phyloP scores from a whole-genome alignment of 2,888 invertebrate species.

The Erebia aethiops region DNA sequence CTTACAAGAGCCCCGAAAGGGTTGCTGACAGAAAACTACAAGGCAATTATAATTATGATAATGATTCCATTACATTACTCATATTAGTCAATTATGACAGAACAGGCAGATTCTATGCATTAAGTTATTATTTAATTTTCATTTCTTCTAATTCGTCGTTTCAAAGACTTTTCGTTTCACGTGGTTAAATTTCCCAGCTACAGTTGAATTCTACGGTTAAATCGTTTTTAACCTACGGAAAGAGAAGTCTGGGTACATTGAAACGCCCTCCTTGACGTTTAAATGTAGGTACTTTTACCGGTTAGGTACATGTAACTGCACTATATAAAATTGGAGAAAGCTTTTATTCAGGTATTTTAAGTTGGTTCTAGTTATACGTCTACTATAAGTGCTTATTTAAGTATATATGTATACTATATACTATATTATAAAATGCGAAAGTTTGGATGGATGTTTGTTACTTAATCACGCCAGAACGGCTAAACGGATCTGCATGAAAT shows the following conservation, averaged over 20 bases:
- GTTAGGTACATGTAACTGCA: conserved; percentile 18
- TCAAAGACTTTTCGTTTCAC: conserved; percentile 7
- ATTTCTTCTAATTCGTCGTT: neutral
- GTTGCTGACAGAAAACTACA: too few relatives aligned
- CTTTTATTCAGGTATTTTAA: neutral
- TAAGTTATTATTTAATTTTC: neutral
- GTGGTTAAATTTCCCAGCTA: conserved; percentile 24
- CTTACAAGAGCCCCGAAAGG: too few relatives aligned
- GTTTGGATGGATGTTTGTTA: too few relatives aligned
- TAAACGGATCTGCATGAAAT: too few relatives aligned
- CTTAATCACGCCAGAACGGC: too few relatives aligned
- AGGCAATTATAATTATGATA: too few relatives aligned
- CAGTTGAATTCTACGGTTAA: conserved; percentile 31
- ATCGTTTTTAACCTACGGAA: conserved; percentile 34
- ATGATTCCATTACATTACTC: too few relatives aligned
- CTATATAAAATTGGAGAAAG: conserved; percentile 25
- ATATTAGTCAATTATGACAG: too few relatives aligned
- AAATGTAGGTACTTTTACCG: conserved; percentile 31
- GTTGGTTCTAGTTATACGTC: neutral
- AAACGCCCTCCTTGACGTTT: conserved; percentile 30
- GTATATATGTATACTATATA: too few relatives aligned
- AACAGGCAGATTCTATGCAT: neutral
- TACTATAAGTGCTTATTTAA: too few relatives aligned
- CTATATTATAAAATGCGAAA: too few relatives aligned
- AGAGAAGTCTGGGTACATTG: conserved; percentile 29